A percentile compares a stretch with the other conserved stretches of the same genome.
Conservation (phyloP, 2,888 invertebrate species). For the Neoaliturus tenellus region DNA sequence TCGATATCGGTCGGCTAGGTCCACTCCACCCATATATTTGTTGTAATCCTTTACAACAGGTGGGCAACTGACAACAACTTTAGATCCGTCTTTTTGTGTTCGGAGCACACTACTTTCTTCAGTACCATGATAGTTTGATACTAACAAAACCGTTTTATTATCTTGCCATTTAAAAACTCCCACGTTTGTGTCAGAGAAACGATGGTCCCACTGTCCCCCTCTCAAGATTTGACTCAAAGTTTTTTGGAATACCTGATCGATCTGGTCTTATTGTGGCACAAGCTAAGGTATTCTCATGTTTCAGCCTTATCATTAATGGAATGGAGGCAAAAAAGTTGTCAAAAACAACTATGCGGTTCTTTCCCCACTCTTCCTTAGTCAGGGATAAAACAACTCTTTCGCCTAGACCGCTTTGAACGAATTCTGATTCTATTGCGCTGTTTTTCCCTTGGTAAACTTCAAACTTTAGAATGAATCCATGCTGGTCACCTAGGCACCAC, state of each 20-base stretch:
- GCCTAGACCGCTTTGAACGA: not conserved
- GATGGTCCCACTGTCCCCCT: slow-evolving; percentile 25
- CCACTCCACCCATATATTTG: too few relatives aligned
- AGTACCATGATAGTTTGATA: slow-evolving; percentile 21
- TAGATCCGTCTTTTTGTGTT: slow-evolving; percentile 24
- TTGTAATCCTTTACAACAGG: slow-evolving; percentile 16
- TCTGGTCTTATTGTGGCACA: slow-evolving; percentile 31
- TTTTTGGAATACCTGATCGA: slow-evolving; percentile 9
- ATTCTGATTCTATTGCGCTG: not conserved
- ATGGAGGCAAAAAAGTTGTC: slow-evolving; percentile 45
- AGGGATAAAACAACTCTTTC: slow-evolving; percentile 41
- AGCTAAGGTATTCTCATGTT: slow-evolving; percentile 16
- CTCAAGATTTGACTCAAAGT: not conserved
- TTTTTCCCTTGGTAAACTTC: slow-evolving; percentile 59
- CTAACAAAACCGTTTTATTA: slow-evolving; percentile 5
- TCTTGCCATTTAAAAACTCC: slow-evolving; percentile 20
- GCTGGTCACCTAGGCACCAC: slow-evolving; percentile 58
- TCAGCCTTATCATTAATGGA: slow-evolving; percentile 42
- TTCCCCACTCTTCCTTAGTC: slow-evolving; percentile 15
- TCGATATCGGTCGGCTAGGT: slow-evolving; percentile 17
- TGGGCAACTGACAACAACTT: slow-evolving; percentile 17
- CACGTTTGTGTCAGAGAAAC: not conserved
- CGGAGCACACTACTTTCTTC: not conserved
- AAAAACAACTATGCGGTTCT: not conserved
- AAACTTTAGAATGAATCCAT: slow-evolving; percentile 52